Percentiles rank a stretch among this genome's conserved stretches.
phyloP scores from a whole-genome alignment of 2,888 invertebrate genomes.

The Dynastes tityus region DNA sequence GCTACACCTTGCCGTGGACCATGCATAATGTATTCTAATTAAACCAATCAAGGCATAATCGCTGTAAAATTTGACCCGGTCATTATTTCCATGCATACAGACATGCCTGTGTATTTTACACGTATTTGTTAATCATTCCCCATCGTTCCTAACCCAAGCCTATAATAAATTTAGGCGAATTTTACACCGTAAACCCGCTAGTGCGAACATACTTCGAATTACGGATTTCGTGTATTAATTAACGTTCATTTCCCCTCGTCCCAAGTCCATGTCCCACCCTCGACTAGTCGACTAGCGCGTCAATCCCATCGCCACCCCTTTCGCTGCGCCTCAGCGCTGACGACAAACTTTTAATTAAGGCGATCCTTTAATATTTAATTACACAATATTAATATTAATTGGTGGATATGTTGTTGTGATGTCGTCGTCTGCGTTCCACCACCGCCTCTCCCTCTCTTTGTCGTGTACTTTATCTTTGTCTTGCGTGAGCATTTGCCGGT shows the following conservation, averaged over 20 bases:
- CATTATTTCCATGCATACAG: slow-evolving; percentile 4
- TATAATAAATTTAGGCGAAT: slow-evolving; percentile 36
- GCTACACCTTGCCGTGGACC: background rate
- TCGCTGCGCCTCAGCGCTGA: slow-evolving; percentile 4
- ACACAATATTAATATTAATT: slow-evolving; percentile 51
- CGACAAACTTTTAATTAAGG: slow-evolving; percentile 46
- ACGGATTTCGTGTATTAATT: slow-evolving; percentile 44
- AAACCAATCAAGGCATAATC: slow-evolving; percentile 28
- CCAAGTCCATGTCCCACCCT: background rate
- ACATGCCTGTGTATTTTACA: background rate
- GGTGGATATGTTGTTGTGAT: slow-evolving; percentile 41
- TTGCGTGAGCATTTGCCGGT: slow-evolving; percentile 5
- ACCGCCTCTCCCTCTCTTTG: background rate
- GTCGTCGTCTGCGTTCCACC: slow-evolving; percentile 18
- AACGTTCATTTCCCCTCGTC: slow-evolving; percentile 11
- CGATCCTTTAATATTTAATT: slow-evolving; percentile 47
- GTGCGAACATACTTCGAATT: slow-evolving; percentile 37
- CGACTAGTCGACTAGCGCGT: background rate
- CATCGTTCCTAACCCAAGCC: background rate
- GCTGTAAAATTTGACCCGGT: slow-evolving; percentile 23
- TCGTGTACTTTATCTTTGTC: background rate
- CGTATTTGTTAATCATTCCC: background rate
- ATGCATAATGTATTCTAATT: slow-evolving; percentile 18
- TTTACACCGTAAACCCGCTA: slow-evolving; percentile 17
- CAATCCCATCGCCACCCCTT: background rate